Percentiles rank a stretch among this genome's conserved stretches.
phyloP scores from a whole-genome alignment of 2,888 invertebrate genomes.

The Anthrax anthrax region DNA sequence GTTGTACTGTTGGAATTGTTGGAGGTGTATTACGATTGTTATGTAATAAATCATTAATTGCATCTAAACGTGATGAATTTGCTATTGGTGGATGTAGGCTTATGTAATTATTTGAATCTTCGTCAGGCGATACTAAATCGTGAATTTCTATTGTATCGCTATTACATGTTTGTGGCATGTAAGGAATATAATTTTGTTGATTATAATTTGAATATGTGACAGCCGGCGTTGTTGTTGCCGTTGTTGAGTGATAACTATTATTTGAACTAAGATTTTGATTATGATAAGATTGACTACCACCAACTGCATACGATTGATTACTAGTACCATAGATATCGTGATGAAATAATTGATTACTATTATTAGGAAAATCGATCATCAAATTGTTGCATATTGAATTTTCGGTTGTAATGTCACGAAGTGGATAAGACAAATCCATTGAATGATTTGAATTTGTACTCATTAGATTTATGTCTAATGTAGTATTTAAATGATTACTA shows the following conservation, averaged over 20 bases:
- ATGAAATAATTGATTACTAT: slow-evolving; percentile 4
- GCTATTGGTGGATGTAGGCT: slow-evolving; percentile 23
- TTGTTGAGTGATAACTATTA: neutral
- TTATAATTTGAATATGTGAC: slow-evolving; percentile 4
- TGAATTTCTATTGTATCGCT: neutral
- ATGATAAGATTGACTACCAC: slow-evolving; percentile 1
- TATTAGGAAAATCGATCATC: slow-evolving; percentile 4
- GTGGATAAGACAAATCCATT: slow-evolving; percentile 14
- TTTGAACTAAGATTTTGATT: neutral
- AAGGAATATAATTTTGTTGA: slow-evolving; percentile 9
- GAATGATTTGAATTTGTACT: slow-evolving; percentile 4
- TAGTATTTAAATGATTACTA: neutral
- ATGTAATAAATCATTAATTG: slow-evolving; percentile 30
- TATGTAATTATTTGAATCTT: slow-evolving; percentile 19
- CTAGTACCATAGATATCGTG: slow-evolving; percentile 6
- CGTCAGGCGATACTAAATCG: slow-evolving; percentile 1
- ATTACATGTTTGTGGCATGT: neutral
- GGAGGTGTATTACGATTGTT: slow-evolving; percentile 27
- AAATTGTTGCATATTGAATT: slow-evolving; percentile 1
- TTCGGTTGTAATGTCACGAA: slow-evolving; percentile 10
- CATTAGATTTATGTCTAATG: neutral
- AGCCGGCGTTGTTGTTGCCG: too few relatives aligned
- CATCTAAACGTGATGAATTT: slow-evolving; percentile 28
- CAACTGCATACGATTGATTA: slow-evolving; percentile 7
- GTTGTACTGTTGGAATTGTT: slow-evolving; percentile 22